Evolutionary conservation across 2,113 vertebrate species (phyloP).

Genomic region (Microtus oregoni): DNA sequence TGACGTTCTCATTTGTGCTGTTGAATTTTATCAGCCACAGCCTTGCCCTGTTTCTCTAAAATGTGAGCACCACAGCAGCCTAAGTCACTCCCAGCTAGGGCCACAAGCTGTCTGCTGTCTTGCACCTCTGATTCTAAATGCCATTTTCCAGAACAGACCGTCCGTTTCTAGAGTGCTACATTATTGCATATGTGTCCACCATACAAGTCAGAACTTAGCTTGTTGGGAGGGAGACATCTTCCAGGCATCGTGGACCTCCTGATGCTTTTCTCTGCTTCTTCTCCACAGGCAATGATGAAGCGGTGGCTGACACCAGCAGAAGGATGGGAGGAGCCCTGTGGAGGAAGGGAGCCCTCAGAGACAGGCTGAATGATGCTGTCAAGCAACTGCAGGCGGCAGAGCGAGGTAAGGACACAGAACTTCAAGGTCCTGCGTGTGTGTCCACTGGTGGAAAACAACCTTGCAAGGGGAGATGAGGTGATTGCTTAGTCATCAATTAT

Average conservation of each 20-base stretch:
- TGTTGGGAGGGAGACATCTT: not conserved
- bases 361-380: conserved; percentile 86
- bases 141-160: not conserved
- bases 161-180: not conserved
- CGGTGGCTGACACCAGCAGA: conserved; percentile 86
- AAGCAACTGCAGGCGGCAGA: conserved; percentile 88
- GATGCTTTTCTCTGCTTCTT: conserved; percentile 60
- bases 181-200: not conserved
- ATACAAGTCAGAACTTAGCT: not conserved
- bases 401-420: conserved; percentile 85
- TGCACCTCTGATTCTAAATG: not conserved
- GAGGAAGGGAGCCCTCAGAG: conserved; percentile 86
- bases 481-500: not conserved
- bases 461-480: not conserved
- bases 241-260: not conserved
- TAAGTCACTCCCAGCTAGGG: not conserved
- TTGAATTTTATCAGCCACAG: not conserved
- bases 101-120: not conserved
- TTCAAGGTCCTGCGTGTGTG: not conserved
- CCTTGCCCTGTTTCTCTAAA: not conserved
- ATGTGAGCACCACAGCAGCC: not conserved
- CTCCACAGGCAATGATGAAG: conserved; percentile 85
- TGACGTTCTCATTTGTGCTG: not conserved
- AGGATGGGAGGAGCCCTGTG: conserved; percentile 90
- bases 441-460: not conserved